phyloP scores from a whole-genome alignment of 1,140 invertebrate genomes.

The Manduca sexta region DNA sequence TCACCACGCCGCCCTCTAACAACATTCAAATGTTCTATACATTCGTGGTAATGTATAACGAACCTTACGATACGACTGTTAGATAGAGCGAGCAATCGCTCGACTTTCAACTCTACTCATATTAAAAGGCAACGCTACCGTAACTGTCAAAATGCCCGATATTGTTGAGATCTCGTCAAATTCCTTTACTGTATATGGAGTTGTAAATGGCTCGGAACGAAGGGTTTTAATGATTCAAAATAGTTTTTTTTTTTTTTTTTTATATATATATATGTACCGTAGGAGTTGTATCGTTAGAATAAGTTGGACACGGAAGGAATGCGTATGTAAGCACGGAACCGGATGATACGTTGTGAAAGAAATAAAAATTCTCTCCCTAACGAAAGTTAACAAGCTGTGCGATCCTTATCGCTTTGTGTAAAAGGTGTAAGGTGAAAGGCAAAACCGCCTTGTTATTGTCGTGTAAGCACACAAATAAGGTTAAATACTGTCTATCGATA shows the following conservation, averaged over 20 bases:
- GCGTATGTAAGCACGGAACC: no score
- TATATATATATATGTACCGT: not conserved
- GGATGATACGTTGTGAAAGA: no score
- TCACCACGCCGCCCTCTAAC: conserved; percentile 22
- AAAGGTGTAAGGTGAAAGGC: no score
- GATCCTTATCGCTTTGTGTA: no score
- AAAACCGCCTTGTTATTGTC: no score
- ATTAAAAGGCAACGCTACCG: conserved; percentile 47
- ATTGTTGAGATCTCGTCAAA: conserved; percentile 47
- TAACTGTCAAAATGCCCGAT: conserved; percentile 44
- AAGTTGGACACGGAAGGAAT: no score
- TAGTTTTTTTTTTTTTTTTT: not conserved
- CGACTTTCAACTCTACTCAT: conserved; percentile 33
- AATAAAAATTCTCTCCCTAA: no score
- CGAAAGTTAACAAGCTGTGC: no score
- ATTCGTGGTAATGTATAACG: conserved; percentile 34
- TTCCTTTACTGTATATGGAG: conserved; percentile 27
- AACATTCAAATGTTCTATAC: conserved; percentile 15
- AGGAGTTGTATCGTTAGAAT: no score
- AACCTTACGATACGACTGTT: conserved; percentile 11
- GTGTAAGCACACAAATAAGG: conserved; percentile 15
- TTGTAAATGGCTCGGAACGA: conserved; percentile 20
- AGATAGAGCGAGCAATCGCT: conserved; percentile 11
- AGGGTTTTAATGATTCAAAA: conserved; percentile 14
- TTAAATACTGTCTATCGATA: conserved; percentile 41